Evolutionary conservation across 2,888 invertebrate species (phyloP), one percentile per base, ranked within the genome.

Genomic region (Ectobius pallidus): DNA sequence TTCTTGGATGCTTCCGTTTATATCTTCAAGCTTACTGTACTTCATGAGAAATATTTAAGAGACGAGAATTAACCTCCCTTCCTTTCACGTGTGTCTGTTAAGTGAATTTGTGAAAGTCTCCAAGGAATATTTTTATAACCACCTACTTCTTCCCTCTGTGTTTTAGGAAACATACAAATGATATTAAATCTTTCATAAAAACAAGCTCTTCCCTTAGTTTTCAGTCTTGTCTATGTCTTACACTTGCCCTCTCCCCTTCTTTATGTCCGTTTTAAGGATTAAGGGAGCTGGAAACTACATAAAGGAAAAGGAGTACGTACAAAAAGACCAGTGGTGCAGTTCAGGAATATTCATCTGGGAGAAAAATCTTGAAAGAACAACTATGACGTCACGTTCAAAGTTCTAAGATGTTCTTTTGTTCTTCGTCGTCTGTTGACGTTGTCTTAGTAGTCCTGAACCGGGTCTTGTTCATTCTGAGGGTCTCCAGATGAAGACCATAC

Each of bases 151-250:
- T 32, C 32, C 62, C 63, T 63, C 67, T 14, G 70, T n/a, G n/a
- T n/a, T 61, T 69, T 62, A 73, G 62, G 65, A 71, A 73, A 71
- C 70, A 73, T 73, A 73, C 73, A 73, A 73, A 73, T 71, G 71
- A 67, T 73, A 73, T 73, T 73, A 73, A 73, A 73, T 71, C 73
- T 73, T 73, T 73, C 71, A 71, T 70, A 73, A 73, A 73, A 65
- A 73, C 71, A 61, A 61, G 58, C 58, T 61, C 25, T 46, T 67
- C 30, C 44, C 32, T 16, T 27, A 11, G 4, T 39, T 42, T 25
- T 27, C 65, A 65, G 27, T 16, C 27, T n/a, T n/a, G n/a, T n/a
- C n/a, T n/a, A n/a, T n/a, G n/a, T n/a, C n/a, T 65, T 25, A 46
- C 44, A 46, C n/a, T n/a, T 11, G 25, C n/a, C 30, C 46, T 14